Conservation (phyloP, 2,888 invertebrate species). For the Boloria euphrosyne region DNA sequence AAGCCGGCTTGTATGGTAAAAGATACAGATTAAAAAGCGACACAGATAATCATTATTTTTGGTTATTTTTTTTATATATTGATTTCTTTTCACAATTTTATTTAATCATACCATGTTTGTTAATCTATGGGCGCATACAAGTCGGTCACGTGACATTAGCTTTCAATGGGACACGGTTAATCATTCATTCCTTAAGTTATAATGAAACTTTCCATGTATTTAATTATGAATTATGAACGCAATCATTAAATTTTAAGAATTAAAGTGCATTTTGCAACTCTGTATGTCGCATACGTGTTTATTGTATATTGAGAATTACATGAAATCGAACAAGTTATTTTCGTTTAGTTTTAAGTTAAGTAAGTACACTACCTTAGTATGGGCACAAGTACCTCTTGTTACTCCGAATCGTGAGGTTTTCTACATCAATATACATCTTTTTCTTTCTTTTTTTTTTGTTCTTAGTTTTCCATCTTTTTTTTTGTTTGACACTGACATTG, state of each 20-base stretch:
- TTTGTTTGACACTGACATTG: no score
- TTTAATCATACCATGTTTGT: background rate
- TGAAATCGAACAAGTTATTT: slow-evolving; percentile 73
- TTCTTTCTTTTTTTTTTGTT: no score
- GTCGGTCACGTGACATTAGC: slow-evolving; percentile 22
- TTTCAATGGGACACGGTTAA: slow-evolving; percentile 38
- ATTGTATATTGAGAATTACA: slow-evolving; percentile 69
- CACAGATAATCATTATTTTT: background rate
- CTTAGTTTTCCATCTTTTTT: no score
- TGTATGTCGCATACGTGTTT: slow-evolving; percentile 56
- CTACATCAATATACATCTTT: no score
- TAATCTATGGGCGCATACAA: slow-evolving; percentile 6
- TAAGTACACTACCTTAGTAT: slow-evolving; percentile 44
- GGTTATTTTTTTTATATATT: background rate
- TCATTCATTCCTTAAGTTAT: slow-evolving; percentile 51
- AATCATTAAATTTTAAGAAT: slow-evolving; percentile 50
- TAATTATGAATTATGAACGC: slow-evolving; percentile 52
- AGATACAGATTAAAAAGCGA: background rate
- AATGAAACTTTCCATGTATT: slow-evolving; percentile 51
- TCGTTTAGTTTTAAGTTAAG: slow-evolving; percentile 47
- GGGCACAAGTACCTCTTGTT: slow-evolving; percentile 24
- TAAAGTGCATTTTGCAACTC: slow-evolving; percentile 64
- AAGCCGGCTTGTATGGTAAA: slow-evolving; percentile 8
- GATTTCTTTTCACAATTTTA: no score
- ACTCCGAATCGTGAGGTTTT: no score